These are phyloP conservation scores for Mystacides longicornis DNA, from an alignment of 2,888 invertebrate genomes.

Conservation along the genomic window DNA sequence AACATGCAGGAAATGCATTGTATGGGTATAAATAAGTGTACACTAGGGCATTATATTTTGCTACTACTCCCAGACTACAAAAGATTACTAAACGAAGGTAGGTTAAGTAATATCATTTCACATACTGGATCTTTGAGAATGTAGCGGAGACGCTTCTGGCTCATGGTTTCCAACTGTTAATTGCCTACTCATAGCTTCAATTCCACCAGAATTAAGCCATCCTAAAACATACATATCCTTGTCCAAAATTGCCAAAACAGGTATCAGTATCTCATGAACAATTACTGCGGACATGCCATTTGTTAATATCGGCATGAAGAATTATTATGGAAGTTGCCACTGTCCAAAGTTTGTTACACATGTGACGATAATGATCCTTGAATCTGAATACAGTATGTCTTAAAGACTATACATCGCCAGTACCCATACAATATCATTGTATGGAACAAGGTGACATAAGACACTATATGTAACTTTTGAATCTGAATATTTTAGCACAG, in stretches of 20 bases:
- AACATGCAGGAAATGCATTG: no score
- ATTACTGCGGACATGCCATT: not conserved
- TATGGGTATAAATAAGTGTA: not conserved
- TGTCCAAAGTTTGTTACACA: not conserved
- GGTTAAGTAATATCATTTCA: constrained; percentile 29
- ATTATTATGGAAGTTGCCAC: no score
- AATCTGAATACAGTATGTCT: not conserved
- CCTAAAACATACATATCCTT: not conserved
- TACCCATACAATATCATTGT: not conserved
- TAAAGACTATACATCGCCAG: not conserved
- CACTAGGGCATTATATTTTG: not conserved
- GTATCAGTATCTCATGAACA: not conserved
- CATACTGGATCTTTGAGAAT: constrained; percentile 78
- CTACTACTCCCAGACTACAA: not conserved
- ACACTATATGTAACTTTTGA: no score
- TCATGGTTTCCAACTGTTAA: constrained; percentile 37
- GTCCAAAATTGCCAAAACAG: not conserved
- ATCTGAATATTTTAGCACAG: no score
- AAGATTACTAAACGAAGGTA: not conserved
- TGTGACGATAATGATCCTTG: not conserved
- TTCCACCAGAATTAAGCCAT: constrained; percentile 4
- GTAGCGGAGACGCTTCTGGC: constrained; percentile 78
- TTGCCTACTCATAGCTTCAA: not conserved
- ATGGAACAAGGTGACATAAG: no score
- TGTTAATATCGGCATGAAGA: not conserved